These are phyloP conservation scores for Neoaliturus tenellus DNA, from an alignment of 2,888 invertebrate species.

Conservation along the genomic window DNA sequence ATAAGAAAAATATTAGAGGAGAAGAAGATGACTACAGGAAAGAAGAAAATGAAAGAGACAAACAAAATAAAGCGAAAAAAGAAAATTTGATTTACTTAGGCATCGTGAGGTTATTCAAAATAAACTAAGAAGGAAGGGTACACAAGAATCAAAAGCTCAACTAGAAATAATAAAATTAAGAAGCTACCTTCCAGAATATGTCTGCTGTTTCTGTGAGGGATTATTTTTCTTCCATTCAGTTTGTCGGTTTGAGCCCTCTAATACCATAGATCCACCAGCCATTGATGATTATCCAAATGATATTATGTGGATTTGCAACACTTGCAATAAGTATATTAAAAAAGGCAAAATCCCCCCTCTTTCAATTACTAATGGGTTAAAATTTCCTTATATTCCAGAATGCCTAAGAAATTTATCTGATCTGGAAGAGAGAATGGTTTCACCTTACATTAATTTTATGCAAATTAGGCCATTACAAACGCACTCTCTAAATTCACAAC, in stretches of 20 bases:
- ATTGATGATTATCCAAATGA: background rate
- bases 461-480: conserved; percentile 68
- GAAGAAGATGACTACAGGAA: background rate
- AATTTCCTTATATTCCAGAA: conserved; percentile 64
- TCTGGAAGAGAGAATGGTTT: conserved; percentile 70
- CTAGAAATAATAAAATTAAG: background rate
- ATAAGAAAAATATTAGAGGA: background rate
- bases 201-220: background rate
- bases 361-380: conserved; percentile 56
- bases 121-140: too few species aligned
- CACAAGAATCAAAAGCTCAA: background rate
- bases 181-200: background rate
- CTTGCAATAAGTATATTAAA: conserved; percentile 27
- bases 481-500: conserved; percentile 67
- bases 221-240: background rate
- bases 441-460: conserved; percentile 70
- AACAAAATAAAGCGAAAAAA: background rate
- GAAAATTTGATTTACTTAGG: background rate
- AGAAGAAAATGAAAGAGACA: background rate
- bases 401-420: conserved; percentile 63
- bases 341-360: conserved; percentile 10
- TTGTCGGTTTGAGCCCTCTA: background rate
- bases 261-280: background rate
- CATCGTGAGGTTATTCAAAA: background rate
- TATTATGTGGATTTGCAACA: background rate